These are phyloP conservation scores for Ctenosaura bakeri DNA, from an alignment of 2,797 vertebrate species.

Conservation along the genomic window DNA sequence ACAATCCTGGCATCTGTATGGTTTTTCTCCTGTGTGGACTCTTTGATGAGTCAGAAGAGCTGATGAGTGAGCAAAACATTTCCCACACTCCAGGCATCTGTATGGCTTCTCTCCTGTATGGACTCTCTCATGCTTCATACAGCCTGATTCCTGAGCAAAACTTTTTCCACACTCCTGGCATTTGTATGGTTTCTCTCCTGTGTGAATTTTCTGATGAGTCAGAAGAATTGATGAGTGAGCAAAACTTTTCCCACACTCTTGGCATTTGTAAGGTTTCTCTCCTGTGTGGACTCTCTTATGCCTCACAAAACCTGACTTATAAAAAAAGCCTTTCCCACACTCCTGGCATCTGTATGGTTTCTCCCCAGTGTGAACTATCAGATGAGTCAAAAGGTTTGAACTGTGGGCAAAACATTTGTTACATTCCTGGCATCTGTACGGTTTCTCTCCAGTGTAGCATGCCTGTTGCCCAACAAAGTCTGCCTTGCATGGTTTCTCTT, in stretches of 20 bases:
- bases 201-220: background rate
- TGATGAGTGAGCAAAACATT: slow-evolving; percentile 69
- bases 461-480: no score
- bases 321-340: background rate
- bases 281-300: background rate
- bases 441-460: background rate
- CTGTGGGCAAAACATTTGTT: background rate
- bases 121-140: slow-evolving; percentile 51
- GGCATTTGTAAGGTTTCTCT: background rate
- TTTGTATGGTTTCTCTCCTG: background rate
- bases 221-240: background rate
- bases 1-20: background rate
- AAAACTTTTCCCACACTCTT: background rate
- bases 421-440: background rate
- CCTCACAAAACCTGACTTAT: background rate
- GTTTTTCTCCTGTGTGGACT: slow-evolving; percentile 67
- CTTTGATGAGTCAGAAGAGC: slow-evolving; percentile 60
- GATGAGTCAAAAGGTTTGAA: background rate
- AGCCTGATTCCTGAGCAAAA: slow-evolving; percentile 54
- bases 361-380: background rate
- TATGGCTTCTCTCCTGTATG: no score
- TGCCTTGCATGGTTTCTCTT: background rate
- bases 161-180: background rate
- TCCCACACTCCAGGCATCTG: slow-evolving; percentile 24
- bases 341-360: background rate